These are phyloP conservation scores for Australoheros scitulus DNA, from an alignment of 2,113 vertebrate species.

Conservation along the genomic window DNA sequence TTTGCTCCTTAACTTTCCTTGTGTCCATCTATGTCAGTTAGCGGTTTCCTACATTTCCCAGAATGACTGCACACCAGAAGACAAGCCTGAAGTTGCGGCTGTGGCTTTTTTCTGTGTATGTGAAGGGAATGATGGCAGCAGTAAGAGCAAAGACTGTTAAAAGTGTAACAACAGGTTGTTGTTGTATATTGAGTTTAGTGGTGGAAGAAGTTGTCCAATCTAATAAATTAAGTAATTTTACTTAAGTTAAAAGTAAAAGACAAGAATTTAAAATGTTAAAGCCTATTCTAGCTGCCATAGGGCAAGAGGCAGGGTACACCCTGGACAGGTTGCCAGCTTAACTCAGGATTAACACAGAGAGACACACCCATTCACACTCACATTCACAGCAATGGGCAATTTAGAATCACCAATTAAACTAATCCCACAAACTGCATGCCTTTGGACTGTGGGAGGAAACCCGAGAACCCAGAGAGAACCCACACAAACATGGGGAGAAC, in stretches of 20 bases:
- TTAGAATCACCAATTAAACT: too few species aligned
- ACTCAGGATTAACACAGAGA: too few species aligned
- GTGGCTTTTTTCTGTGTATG: constrained; percentile 22
- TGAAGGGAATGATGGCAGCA: constrained; percentile 20
- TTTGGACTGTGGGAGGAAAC: too few species aligned
- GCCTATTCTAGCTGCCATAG: too few species aligned
- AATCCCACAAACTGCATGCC: too few species aligned
- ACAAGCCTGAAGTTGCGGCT: constrained; percentile 24
- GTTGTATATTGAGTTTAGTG: not conserved
- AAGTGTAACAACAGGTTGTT: not conserved
- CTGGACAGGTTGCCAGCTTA: too few species aligned
- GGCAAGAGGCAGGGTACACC: too few species aligned
- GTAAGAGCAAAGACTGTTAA: not conserved
- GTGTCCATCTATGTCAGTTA: not conserved
- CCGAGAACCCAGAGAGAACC: too few species aligned
- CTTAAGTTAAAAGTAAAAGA: not conserved
- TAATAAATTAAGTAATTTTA: not conserved
- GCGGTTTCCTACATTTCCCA: constrained; percentile 42
- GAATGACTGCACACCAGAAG: not conserved
- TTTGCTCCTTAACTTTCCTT: not conserved
- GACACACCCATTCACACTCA: too few species aligned
- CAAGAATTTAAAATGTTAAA: not conserved
- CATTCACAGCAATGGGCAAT: too few species aligned
- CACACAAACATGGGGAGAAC: too few species aligned
- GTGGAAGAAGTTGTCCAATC: not conserved